Evolutionary conservation across 2,113 vertebrate genomes (phyloP).

Genomic region (Sclerurus mexicanus): DNA sequence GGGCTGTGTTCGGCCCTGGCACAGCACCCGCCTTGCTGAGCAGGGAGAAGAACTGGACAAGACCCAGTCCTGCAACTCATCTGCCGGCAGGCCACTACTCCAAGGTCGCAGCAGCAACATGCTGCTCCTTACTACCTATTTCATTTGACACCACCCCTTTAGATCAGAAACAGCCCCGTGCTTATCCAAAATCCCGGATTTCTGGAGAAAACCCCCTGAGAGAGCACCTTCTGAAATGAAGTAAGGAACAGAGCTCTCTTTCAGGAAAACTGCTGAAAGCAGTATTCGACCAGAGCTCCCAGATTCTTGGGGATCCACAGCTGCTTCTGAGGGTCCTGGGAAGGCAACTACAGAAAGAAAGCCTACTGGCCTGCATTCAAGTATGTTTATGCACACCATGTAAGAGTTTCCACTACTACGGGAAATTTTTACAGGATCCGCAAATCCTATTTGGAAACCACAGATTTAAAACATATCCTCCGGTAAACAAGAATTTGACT

Average conservation of each 20-base stretch:
- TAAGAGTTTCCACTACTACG: constrained; percentile 1
- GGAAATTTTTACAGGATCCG: constrained; percentile 15
- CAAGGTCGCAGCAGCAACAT: neutral
- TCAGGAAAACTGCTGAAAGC: neutral
- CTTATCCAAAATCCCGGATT: neutral
- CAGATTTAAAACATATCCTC: constrained; percentile 32
- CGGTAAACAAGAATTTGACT: constrained; percentile 17
- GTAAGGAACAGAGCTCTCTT: neutral
- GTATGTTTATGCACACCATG: neutral
- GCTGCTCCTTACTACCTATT: neutral
- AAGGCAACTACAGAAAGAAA: neutral
- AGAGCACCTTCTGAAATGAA: neutral
- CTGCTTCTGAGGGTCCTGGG: neutral
- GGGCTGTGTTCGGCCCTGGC: too few species aligned
- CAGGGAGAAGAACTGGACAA: neutral
- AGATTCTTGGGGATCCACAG: neutral
- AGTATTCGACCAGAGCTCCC: neutral
- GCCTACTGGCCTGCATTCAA: neutral
- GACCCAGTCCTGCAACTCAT: neutral
- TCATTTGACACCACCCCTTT: neutral
- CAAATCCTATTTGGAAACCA: constrained; percentile 46
- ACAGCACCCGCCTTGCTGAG: fast-evolving
- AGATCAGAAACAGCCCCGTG: neutral
- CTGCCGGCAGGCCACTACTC: neutral
- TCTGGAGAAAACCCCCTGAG: neutral